phyloP scores from a whole-genome alignment of 2,797 vertebrate genomes.

The Urophycis tenuis region DNA sequence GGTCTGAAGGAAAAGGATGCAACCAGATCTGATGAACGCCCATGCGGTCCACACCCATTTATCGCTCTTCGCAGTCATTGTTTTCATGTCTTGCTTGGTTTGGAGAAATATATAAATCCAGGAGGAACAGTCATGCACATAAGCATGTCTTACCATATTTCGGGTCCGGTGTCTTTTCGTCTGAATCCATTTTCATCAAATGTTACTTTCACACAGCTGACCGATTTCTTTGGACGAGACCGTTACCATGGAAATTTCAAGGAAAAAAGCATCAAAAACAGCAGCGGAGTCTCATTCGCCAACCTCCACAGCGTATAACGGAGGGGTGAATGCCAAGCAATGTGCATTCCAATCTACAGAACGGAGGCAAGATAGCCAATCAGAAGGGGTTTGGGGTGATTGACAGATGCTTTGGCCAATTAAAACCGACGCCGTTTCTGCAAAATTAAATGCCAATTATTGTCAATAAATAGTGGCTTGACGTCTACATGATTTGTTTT shows the following conservation, averaged over 20 bases:
- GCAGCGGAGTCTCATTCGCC: slow-evolving; percentile 9
- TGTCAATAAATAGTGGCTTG: not conserved
- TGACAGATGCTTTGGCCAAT: slow-evolving; percentile 45
- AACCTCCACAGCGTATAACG: slow-evolving; percentile 32
- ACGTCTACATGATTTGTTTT: not conserved
- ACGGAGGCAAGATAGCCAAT: slow-evolving; percentile 46
- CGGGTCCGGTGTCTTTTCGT: slow-evolving; percentile 66
- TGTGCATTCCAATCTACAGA: slow-evolving; percentile 31
- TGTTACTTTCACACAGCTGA: slow-evolving; percentile 26
- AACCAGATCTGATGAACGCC: slow-evolving; percentile 19
- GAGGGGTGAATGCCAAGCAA: slow-evolving; percentile 7
- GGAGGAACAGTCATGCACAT: not conserved
- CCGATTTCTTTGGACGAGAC: slow-evolving; percentile 43
- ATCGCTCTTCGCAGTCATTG: slow-evolving; percentile 63
- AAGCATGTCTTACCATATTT: slow-evolving; percentile 66
- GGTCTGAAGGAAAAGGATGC: slow-evolving; percentile 22
- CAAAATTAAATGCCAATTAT: slow-evolving; percentile 2
- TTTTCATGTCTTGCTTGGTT: slow-evolving; percentile 55
- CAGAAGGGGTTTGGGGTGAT: not conserved
- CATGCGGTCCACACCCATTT: slow-evolving; percentile 66
- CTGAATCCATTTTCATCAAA: slow-evolving; percentile 61
- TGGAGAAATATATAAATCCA: slow-evolving; percentile 17
- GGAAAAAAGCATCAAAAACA: slow-evolving; percentile 43
- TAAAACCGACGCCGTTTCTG: not conserved
- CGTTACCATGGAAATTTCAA: slow-evolving; percentile 64